Evolutionary conservation across 1,140 invertebrate genomes (phyloP).

Genomic region (Danaus plexippus): DNA sequence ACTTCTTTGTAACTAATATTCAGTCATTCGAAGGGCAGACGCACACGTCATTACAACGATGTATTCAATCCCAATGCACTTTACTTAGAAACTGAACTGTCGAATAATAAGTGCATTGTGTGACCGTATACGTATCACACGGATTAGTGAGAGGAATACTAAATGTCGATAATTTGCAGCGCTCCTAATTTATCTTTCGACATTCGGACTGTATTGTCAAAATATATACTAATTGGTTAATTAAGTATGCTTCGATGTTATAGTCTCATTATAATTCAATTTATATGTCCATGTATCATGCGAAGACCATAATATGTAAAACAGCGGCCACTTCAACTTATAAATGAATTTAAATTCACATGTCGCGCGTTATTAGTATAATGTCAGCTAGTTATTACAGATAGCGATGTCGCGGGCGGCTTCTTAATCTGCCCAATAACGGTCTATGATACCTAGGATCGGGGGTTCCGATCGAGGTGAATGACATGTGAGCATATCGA

Average conservation of each 20-base stretch:
- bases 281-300: background rate
- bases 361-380: background rate
- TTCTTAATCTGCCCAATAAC: constrained; percentile 52
- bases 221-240: background rate
- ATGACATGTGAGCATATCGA: constrained; percentile 58
- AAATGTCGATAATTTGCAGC: constrained; percentile 58
- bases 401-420: constrained; percentile 27
- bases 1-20: constrained; percentile 40
- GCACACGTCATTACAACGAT: constrained; percentile 50
- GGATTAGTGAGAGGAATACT: constrained; percentile 67
- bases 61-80: constrained; percentile 60
- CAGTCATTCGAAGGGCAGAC: constrained; percentile 60
- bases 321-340: constrained; percentile 11
- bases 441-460: constrained; percentile 45
- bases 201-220: constrained; percentile 3
- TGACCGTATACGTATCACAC: constrained; percentile 55
- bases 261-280: constrained; percentile 6
- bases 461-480: constrained; percentile 58
- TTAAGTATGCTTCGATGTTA: constrained; percentile 4
- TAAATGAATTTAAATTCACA: constrained; percentile 16
- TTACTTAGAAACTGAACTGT: constrained; percentile 69
- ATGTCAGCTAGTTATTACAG: too few relatives aligned
- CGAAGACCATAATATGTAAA: constrained; percentile 21
- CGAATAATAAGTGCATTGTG: constrained; percentile 71
- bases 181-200: constrained; percentile 1